A percentile compares a stretch with the other conserved stretches of the same genome.
Evolutionary conservation across 1,140 invertebrate species (phyloP).

Genomic region (Solen grandis): DNA sequence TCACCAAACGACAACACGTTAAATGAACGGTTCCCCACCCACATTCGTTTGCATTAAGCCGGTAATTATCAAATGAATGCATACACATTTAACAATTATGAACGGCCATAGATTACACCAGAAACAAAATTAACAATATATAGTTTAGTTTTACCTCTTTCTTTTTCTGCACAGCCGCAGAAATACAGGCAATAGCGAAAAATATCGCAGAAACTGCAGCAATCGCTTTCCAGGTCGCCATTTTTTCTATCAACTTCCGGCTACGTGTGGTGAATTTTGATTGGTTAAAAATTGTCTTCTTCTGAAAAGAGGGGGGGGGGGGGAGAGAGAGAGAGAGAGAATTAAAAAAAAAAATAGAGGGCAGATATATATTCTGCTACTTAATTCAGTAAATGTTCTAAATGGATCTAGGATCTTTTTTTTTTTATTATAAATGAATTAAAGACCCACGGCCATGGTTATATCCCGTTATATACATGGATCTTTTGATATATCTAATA

Average conservation of each 20-base stretch:
- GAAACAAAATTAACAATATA: neutral
- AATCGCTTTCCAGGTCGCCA: slow-evolving; percentile 41
- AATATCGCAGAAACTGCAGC: slow-evolving; percentile 15
- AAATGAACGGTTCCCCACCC: neutral
- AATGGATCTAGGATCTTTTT: too few relatives aligned
- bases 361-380: too few relatives aligned
- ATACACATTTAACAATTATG: neutral
- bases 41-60: neutral
- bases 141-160: slow-evolving; percentile 54
- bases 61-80: neutral
- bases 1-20: neutral
- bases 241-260: slow-evolving; percentile 49
- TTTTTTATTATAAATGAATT: too few relatives aligned
- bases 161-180: slow-evolving; percentile 47
- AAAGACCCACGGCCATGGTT: too few relatives aligned
- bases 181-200: slow-evolving; percentile 36
- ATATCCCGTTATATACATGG: too few relatives aligned
- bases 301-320: too few relatives aligned
- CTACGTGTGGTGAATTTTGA: slow-evolving; percentile 55
- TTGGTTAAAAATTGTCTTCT: too few relatives aligned
- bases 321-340: too few relatives aligned
- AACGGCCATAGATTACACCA: neutral
- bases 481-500: too few relatives aligned
- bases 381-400: too few relatives aligned
- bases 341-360: too few relatives aligned